Conservation (phyloP, 2,113 vertebrate species). For the Petaurus breviceps region DNA sequence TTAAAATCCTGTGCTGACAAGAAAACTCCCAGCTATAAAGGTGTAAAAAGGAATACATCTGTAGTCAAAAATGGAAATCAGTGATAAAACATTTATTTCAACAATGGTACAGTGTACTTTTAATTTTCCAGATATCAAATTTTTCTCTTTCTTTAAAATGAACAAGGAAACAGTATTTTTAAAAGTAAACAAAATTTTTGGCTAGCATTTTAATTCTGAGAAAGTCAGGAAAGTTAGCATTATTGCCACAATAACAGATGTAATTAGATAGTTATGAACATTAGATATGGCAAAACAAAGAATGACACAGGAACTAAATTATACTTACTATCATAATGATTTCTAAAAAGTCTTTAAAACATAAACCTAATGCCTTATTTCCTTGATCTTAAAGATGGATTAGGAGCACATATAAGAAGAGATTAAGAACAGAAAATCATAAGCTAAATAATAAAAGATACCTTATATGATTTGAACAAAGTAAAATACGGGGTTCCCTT, state of each 20-base stretch:
- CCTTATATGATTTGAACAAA: neutral
- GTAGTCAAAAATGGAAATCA: slow-evolving; percentile 19
- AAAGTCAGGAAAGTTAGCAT: slow-evolving; percentile 41
- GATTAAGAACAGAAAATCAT: slow-evolving; percentile 22
- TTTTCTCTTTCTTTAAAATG: slow-evolving; percentile 46
- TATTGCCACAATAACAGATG: slow-evolving; percentile 46
- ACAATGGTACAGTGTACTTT: slow-evolving; percentile 17
- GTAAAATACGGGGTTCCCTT: neutral
- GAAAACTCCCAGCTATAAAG: neutral
- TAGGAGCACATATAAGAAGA: neutral
- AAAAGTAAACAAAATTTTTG: slow-evolving; percentile 30
- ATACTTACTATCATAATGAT: slow-evolving; percentile 8
- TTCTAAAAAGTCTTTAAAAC: neutral
- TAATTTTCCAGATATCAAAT: slow-evolving; percentile 21
- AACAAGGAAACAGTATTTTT: slow-evolving; percentile 25
- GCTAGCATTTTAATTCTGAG: slow-evolving; percentile 47
- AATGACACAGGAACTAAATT: slow-evolving; percentile 8
- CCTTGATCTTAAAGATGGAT: slow-evolving; percentile 40
- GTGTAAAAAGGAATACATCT: neutral
- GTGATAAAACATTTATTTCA: slow-evolving; percentile 47
- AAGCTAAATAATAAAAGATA: neutral
- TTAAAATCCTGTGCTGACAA: neutral
- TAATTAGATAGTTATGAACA: slow-evolving; percentile 43
- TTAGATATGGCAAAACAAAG: slow-evolving; percentile 50
- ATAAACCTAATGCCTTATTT: slow-evolving; percentile 6